phyloP scores from a whole-genome alignment of 2,113 vertebrate species.

The Mesembrinibis cayennensis region DNA sequence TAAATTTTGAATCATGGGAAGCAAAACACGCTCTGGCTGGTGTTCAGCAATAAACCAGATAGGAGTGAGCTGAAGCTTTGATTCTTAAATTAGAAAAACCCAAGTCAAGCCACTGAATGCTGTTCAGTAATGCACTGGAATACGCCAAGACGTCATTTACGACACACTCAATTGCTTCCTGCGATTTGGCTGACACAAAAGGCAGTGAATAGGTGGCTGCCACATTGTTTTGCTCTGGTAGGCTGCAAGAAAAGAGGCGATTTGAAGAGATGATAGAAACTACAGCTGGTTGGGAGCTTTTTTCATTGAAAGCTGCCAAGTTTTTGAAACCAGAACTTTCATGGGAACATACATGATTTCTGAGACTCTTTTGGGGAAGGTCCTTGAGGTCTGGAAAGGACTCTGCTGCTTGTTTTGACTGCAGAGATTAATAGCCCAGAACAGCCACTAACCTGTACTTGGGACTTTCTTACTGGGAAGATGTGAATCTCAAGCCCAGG shows the following conservation, averaged over 20 bases:
- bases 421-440: not conserved
- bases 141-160: not conserved
- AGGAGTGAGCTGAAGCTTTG: not conserved
- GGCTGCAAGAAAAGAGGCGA: not conserved
- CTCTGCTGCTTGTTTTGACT: not conserved
- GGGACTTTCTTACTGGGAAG: not conserved
- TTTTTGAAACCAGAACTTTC: not conserved
- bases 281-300: not conserved
- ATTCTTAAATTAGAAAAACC: constrained; percentile 26
- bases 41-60: not conserved
- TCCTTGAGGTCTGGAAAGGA: not conserved
- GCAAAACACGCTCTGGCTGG: not conserved
- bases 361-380: not conserved
- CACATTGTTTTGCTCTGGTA: not conserved
- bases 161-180: not conserved
- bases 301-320: constrained; percentile 4
- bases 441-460: not conserved
- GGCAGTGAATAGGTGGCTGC: not conserved
- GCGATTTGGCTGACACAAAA: not conserved
- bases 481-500: not conserved
- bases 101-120: not conserved
- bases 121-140: not conserved
- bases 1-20: not conserved
- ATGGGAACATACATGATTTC: not conserved
- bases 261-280: not conserved